Percentiles rank a stretch among this genome's conserved stretches.
Conservation (phyloP, 2,113 vertebrate species). For the Phrynosoma blainvillii region DNA sequence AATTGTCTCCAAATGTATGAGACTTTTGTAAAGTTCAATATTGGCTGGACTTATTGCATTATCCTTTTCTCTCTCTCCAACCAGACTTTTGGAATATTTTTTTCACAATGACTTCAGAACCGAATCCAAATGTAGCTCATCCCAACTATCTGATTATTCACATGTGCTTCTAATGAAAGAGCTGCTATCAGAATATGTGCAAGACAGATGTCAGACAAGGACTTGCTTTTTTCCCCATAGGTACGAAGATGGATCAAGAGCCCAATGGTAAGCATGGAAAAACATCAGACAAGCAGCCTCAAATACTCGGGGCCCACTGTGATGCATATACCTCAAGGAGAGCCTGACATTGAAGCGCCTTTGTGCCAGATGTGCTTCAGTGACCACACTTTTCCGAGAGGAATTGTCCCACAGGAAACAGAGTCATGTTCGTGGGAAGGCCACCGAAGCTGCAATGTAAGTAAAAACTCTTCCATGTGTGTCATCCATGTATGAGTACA, state of each 20-base stretch:
- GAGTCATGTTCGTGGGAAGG: slow-evolving; percentile 81
- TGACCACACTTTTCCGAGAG: slow-evolving; percentile 78
- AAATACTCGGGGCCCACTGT: slow-evolving; percentile 81
- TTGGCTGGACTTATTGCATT: not conserved
- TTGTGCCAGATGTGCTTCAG: slow-evolving; percentile 83
- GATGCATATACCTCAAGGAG: slow-evolving; percentile 78
- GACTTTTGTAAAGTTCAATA: not conserved
- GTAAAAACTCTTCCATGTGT: slow-evolving; percentile 19
- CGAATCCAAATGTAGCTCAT: not conserved
- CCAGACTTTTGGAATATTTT: fast-evolving
- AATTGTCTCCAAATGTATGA: not conserved
- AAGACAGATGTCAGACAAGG: slow-evolving; percentile 1
- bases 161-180: not conserved
- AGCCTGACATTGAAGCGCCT: slow-evolving; percentile 81
- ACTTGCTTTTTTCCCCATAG: slow-evolving; percentile 65
- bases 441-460: slow-evolving; percentile 87
- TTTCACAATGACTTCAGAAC: not conserved
- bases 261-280: slow-evolving; percentile 88
- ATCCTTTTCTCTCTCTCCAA: not conserved
- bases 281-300: slow-evolving; percentile 82
- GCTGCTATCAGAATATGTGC: not conserved
- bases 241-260: slow-evolving; percentile 95
- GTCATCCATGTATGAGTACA: not conserved
- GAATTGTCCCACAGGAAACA: slow-evolving; percentile 75
- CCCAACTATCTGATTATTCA: not conserved